Evolutionary conservation across 1,140 invertebrate species (phyloP).

Genomic region (Apis laboriosa): DNA sequence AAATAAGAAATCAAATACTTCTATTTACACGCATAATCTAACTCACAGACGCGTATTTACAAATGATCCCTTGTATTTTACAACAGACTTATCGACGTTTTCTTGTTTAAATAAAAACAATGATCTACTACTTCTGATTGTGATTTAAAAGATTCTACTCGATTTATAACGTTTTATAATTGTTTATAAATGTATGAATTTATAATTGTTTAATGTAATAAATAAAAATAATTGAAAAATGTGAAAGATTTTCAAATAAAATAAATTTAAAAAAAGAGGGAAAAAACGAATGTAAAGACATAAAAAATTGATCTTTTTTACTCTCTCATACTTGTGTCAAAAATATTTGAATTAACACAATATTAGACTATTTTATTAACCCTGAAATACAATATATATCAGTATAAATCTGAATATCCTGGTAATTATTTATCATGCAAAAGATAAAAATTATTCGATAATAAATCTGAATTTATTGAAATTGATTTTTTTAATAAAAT

Average conservation of each 20-base stretch:
- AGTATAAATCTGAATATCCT: too few species aligned
- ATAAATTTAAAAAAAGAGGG: neutral
- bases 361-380: too few species aligned
- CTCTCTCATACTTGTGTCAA: too few species aligned
- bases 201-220: neutral
- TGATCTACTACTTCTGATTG: neutral
- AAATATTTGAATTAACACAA: too few species aligned
- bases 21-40: conserved; percentile 49
- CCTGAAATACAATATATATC: too few species aligned
- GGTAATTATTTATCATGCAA: too few species aligned
- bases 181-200: too few species aligned
- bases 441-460: too few species aligned
- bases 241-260: neutral
- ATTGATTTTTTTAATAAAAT: too few species aligned
- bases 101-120: neutral
- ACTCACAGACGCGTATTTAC: conserved; percentile 36
- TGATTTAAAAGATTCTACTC: neutral
- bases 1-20: conserved; percentile 17
- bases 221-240: neutral
- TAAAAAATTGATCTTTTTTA: neutral
- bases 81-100: neutral
- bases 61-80: conserved; percentile 19
- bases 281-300: neutral
- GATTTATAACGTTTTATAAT: neutral
- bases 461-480: too few species aligned